phyloP scores from a whole-genome alignment of 2,888 invertebrate genomes.

The Papilio demoleus region DNA sequence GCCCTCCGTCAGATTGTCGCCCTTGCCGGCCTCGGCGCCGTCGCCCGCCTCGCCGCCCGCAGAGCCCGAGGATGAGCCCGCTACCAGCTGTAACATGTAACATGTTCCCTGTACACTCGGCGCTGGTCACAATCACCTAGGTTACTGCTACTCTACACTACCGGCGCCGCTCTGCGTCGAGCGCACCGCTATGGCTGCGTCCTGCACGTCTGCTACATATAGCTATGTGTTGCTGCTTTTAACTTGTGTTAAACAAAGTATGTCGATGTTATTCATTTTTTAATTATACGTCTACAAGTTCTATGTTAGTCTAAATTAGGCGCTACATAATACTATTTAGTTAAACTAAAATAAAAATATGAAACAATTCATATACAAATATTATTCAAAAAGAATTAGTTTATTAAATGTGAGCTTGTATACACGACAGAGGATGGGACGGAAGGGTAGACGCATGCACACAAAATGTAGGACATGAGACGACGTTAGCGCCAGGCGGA shows the following conservation, averaged over 20 bases:
- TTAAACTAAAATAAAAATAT: background rate
- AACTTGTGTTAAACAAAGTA: background rate
- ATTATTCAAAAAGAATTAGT: background rate
- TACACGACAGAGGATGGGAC: background rate
- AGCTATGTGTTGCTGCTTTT: background rate
- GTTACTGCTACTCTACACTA: background rate
- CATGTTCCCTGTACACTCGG: background rate
- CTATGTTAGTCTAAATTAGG: conserved; percentile 7
- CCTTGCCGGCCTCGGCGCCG: conserved; percentile 83
- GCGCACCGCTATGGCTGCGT: background rate
- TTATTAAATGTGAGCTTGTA: background rate
- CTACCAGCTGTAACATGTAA: conserved; percentile 87
- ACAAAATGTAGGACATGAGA: background rate
- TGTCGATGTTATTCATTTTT: background rate
- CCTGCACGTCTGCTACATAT: background rate
- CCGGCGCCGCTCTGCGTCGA: background rate
- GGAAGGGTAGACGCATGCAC: background rate
- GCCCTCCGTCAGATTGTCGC: conserved; percentile 89
- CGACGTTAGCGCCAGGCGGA: background rate
- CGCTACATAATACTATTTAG: background rate
- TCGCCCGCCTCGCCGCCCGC: conserved; percentile 75
- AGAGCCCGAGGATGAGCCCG: conserved; percentile 86
- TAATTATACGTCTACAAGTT: background rate
- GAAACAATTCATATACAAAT: background rate
- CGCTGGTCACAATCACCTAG: too few species aligned